These are phyloP conservation scores for Cheilosia grossa DNA, from an alignment of 2,888 invertebrate genomes.

Conservation along the genomic window DNA sequence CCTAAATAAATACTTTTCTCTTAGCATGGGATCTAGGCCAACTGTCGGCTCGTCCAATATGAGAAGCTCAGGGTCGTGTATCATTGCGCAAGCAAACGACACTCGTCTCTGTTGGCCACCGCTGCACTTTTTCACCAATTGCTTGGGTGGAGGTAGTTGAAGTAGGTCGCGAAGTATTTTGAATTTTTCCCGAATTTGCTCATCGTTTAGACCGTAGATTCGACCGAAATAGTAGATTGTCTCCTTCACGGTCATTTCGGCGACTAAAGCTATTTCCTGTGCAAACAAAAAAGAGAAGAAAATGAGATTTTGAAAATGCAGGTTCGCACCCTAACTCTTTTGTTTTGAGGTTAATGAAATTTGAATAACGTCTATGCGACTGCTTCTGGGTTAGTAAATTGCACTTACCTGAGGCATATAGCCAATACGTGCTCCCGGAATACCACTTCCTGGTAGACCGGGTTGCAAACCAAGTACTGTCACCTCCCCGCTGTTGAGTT, in stretches of 20 bases:
- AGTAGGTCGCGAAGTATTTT: conserved; percentile 88
- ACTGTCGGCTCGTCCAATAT: conserved; percentile 97
- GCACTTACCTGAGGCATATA: conserved; percentile 92
- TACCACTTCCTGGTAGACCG: conserved; percentile 87
- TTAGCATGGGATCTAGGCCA: conserved; percentile 94
- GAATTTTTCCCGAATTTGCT: conserved; percentile 87
- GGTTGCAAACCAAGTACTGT: conserved; percentile 90
- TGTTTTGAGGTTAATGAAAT: conserved; percentile 29
- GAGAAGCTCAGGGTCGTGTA: conserved; percentile 94
- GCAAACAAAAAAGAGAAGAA: conserved; percentile 5
- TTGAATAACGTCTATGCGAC: conserved; percentile 11
- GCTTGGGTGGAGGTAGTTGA: conserved; percentile 88
- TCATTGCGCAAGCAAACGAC: conserved; percentile 93
- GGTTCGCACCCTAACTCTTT: conserved; percentile 55
- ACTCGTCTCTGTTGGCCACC: conserved; percentile 96
- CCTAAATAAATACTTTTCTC: conserved; percentile 86
- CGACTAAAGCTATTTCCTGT: conserved; percentile 91
- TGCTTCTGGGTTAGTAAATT: conserved; percentile 17
- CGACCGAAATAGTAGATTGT: conserved; percentile 94
- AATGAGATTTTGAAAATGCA: background rate
- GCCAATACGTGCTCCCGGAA: conserved; percentile 90
- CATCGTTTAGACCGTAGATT: conserved; percentile 90
- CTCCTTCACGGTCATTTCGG: conserved; percentile 91
- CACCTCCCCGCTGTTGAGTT: conserved; percentile 89
- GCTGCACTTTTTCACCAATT: conserved; percentile 89